Conservation (phyloP, 2,888 invertebrate genomes). For the Drosophila atroscutellata region DNA sequence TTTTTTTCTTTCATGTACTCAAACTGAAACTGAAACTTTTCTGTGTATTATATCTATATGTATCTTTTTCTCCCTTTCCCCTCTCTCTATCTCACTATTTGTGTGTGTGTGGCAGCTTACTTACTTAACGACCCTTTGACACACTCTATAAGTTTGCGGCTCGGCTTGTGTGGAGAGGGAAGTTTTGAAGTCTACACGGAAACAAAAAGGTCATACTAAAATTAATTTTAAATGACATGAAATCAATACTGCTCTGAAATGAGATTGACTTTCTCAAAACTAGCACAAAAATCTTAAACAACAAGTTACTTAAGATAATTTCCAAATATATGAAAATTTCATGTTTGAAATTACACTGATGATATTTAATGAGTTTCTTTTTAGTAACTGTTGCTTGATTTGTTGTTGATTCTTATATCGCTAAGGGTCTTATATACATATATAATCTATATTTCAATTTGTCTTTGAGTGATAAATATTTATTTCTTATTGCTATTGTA, state of each 20-base stretch:
- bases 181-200: conserved; percentile 4
- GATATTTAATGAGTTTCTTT: neutral
- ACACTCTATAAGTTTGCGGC: conserved; percentile 50
- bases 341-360: neutral
- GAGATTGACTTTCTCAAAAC: neutral
- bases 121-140: conserved; percentile 77
- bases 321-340: neutral
- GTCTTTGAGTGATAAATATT: neutral
- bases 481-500: neutral
- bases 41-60: conserved; percentile 25
- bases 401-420: neutral
- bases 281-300: neutral
- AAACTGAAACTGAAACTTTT: conserved; percentile 69
- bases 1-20: conserved; percentile 50
- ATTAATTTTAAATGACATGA: neutral
- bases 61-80: neutral
- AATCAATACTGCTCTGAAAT: neutral
- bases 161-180: neutral
- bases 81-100: conserved; percentile 2
- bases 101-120: conserved; percentile 51
- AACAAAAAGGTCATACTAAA: conserved; percentile 1
- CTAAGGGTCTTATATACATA: neutral
- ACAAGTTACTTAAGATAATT: neutral
- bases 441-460: neutral
- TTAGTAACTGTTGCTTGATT: neutral